Percentiles rank a stretch among this genome's conserved stretches.
phyloP scores from a whole-genome alignment of 2,888 invertebrate genomes.

The Tetranychus truncatus region DNA sequence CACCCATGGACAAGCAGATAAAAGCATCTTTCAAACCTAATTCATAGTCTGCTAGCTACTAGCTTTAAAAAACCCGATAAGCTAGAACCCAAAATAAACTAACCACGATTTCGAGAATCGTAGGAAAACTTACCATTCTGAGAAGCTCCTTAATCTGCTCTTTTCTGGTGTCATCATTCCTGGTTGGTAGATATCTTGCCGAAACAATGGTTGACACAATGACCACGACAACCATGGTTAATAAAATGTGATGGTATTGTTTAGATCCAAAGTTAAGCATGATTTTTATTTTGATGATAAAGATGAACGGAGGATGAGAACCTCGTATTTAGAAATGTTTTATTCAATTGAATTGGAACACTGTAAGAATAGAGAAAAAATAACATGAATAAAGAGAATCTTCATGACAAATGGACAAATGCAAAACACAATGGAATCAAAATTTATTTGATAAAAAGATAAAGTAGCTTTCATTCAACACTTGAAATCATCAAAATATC shows the following conservation, averaged over 20 bases:
- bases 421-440: no score
- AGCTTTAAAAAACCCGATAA: background rate
- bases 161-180: slow-evolving; percentile 8
- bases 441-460: no score
- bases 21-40: no score
- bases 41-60: background rate
- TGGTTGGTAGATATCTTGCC: slow-evolving; percentile 10
- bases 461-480: no score
- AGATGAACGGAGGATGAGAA: background rate
- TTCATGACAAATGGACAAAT: no score
- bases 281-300: background rate
- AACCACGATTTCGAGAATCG: no score
- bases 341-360: no score
- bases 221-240: background rate
- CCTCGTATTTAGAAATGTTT: background rate
- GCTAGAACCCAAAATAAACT: background rate
- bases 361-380: no score
- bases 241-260: background rate
- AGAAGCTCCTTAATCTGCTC: slow-evolving; percentile 11
- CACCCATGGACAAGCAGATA: no score
- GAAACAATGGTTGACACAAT: background rate
- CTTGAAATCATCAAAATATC: no score
- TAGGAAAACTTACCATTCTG: background rate
- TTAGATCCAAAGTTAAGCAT: background rate
- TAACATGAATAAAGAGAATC: no score